phyloP scores from a whole-genome alignment of 2,797 vertebrate genomes.

The Antennarius maculatus region DNA sequence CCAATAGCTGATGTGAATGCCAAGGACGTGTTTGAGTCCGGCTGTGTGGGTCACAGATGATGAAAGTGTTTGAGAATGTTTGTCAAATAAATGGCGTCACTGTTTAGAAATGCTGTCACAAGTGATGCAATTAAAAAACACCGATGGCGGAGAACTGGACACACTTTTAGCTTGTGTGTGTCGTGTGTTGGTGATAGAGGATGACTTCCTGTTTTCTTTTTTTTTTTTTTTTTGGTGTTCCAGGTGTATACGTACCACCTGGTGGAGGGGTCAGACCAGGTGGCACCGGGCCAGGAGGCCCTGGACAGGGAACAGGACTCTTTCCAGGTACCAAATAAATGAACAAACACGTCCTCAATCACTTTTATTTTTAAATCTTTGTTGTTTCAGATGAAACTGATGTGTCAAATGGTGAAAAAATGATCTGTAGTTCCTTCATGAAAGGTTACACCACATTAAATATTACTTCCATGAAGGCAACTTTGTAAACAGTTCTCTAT shows the following conservation, averaged over 20 bases:
- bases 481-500: neutral
- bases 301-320: slow-evolving; percentile 66
- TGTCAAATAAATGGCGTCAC: slow-evolving; percentile 53
- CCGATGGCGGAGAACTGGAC: slow-evolving; percentile 3
- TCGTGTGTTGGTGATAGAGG: slow-evolving; percentile 1
- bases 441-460: neutral
- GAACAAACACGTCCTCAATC: slow-evolving; percentile 22
- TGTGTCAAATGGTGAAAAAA: too few relatives aligned
- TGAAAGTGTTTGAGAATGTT: slow-evolving; percentile 52
- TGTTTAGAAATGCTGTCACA: slow-evolving; percentile 50
- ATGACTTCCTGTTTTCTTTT: slow-evolving; percentile 31
- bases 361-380: too few relatives aligned
- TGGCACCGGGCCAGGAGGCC: slow-evolving; percentile 65
- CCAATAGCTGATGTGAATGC: slow-evolving; percentile 28
- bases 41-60: slow-evolving; percentile 55
- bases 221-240: slow-evolving; percentile 48
- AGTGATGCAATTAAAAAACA: slow-evolving; percentile 12
- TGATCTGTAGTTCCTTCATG: too few relatives aligned
- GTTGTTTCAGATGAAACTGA: neutral
- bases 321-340: slow-evolving; percentile 77
- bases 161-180: neutral
- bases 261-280: slow-evolving; percentile 68
- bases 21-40: slow-evolving; percentile 41
- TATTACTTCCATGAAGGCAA: neutral
- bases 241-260: slow-evolving; percentile 82